Evolutionary conservation across 2,888 invertebrate genomes (phyloP).

Genomic region (Nipponacmea schrenckii): DNA sequence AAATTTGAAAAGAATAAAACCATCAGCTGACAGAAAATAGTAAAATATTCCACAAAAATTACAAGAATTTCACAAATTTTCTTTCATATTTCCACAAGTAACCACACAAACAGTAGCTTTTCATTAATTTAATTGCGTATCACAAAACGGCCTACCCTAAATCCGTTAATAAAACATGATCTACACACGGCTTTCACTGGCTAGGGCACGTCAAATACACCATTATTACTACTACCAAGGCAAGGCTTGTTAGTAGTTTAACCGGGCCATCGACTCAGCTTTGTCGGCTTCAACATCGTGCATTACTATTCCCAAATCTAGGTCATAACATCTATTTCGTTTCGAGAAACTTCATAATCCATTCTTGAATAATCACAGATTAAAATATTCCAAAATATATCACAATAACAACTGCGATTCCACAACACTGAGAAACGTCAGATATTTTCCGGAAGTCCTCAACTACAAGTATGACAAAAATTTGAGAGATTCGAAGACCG

Average conservation of each 20-base stretch:
- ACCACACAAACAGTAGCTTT: too few relatives aligned
- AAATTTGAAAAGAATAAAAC: too few relatives aligned
- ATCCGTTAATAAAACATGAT: too few relatives aligned
- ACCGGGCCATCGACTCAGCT: conserved; percentile 2
- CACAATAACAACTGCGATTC: neutral
- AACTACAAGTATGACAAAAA: conserved; percentile 66
- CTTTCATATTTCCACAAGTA: too few relatives aligned
- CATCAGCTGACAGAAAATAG: too few relatives aligned
- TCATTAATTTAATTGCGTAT: too few relatives aligned
- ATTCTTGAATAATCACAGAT: neutral
- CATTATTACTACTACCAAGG: too few relatives aligned
- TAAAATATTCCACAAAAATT: too few relatives aligned
- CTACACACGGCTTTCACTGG: too few relatives aligned
- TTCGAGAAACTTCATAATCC: neutral
- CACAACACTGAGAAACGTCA: conserved; percentile 7
- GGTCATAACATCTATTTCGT: neutral
- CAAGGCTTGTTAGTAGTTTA: neutral
- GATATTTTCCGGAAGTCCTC: conserved; percentile 61
- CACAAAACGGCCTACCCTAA: too few relatives aligned
- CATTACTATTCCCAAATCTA: conserved; percentile 4
- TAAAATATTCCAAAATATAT: neutral
- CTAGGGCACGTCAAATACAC: too few relatives aligned
- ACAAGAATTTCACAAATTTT: too few relatives aligned
- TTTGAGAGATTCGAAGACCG: conserved; percentile 67
- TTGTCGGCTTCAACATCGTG: conserved; percentile 1